Base-by-base conservation (phyloP, 53 echinoderm and acorn worm species). In the Temnopleurus reevesii region DNA sequence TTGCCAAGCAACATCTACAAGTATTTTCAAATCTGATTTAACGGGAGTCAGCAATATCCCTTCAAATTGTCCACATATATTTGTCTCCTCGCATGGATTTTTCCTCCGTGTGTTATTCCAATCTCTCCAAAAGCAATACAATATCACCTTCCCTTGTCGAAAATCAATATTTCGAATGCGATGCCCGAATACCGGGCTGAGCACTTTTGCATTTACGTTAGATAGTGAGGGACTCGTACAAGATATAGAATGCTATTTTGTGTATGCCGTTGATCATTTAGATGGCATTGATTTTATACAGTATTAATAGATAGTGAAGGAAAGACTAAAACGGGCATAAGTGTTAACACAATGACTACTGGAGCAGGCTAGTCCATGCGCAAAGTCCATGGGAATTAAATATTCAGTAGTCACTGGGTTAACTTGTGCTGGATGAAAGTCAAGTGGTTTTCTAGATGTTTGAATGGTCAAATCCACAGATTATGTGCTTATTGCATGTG, bases 61-160 rank as follows among this genome's bases (percentile, higher is more conserved):
- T 43, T 23, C 21, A 0, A 35, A 71, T 6, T 43, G 71, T 4
- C 71, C 71, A 8, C 71, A 71, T 41, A 71, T 71, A 8, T 71
- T 71, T 71, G 71, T 71, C 36, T 71, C 71, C 18, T 38, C 71
- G 8, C 71, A 71, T 2, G 71, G 71, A 8, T 71, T 38, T 3
- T n/a, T 71, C 8, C 71, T 71, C 2, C 71, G 71, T 71, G 38
- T 41, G 19, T 71, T 71, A 41, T 71, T 71, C 71, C 71, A 71
- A 41, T n/a, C n/a, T 21, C 41, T 71, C n/a, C 71, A 38, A 6
- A 71, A 71, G 41, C 38, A 9, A 8, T 71, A 71, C 71, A 41
- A 71, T 9, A 71, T 56, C 21, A 56, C 7, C 17, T n/a, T 71
- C n/a, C 41, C 71, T 0, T 36, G 71, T 13, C n/a, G 38, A n/a